A percentile compares a stretch with the other conserved stretches of the same genome.
phyloP scores from a whole-genome alignment of 2,797 vertebrate genomes.

The Tokudaia muenninki region DNA sequence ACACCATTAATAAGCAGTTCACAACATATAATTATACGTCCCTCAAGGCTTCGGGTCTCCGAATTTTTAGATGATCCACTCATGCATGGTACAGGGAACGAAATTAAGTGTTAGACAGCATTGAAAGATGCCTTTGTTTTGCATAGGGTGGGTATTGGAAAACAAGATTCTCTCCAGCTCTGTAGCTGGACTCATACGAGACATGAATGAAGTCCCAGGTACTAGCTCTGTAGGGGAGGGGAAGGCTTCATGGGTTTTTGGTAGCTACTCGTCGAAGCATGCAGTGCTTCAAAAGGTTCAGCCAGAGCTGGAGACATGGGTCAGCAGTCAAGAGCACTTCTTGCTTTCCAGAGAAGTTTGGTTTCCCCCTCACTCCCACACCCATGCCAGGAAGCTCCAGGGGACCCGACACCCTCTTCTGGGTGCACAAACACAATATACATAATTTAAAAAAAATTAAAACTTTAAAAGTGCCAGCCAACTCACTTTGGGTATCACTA shows the following conservation, averaged over 20 bases:
- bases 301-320: background rate
- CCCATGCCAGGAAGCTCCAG: background rate
- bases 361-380: background rate
- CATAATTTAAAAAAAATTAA: background rate
- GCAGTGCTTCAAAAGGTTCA: background rate
- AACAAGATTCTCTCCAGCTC: background rate
- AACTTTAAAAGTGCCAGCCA: background rate
- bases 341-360: background rate
- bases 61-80: background rate
- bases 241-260: background rate
- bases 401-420: background rate
- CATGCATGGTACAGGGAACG: background rate
- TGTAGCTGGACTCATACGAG: rapidly evolving
- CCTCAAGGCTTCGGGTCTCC: background rate
- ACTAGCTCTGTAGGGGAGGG: too few relatives aligned
- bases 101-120: background rate
- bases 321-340: background rate
- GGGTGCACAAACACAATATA: background rate
- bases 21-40: background rate
- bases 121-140: background rate
- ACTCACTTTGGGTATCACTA: background rate
- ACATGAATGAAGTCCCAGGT: background rate
- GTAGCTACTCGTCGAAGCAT: background rate
- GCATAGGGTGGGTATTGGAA: background rate
- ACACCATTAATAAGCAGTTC: background rate